Evolutionary conservation across 2,888 invertebrate genomes (phyloP).

Genomic region (Pterostichus madidus): DNA sequence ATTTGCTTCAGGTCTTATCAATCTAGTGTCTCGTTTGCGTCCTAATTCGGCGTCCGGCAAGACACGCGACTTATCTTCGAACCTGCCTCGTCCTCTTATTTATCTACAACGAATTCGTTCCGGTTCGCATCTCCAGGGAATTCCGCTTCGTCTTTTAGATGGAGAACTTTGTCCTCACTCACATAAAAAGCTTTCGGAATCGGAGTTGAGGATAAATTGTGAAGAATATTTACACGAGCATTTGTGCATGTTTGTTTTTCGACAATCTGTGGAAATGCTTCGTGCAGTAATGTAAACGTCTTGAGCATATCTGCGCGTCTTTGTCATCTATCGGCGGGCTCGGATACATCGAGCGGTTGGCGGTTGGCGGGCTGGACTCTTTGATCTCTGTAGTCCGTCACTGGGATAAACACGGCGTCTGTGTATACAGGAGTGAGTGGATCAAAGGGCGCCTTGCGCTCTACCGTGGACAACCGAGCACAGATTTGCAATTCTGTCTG

Average conservation of each 20-base stretch:
- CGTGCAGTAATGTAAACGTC: constrained; percentile 74
- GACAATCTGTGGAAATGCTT: constrained; percentile 73
- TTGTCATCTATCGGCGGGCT: constrained; percentile 55
- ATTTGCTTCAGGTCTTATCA: constrained; percentile 70
- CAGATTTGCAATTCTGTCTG: constrained; percentile 27
- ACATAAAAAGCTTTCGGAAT: constrained; percentile 69
- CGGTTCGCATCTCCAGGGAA: constrained; percentile 47
- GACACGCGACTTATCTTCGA: constrained; percentile 69
- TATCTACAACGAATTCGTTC: constrained; percentile 67
- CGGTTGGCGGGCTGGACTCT: constrained; percentile 30
- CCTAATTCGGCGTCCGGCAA: constrained; percentile 69
- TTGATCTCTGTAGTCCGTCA: constrained; percentile 59
- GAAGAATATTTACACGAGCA: constrained; percentile 70
- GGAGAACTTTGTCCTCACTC: constrained; percentile 60
- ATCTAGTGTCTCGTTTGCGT: constrained; percentile 70
- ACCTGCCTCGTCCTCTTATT: constrained; percentile 68
- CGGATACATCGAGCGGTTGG: constrained; percentile 45
- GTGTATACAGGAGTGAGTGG: constrained; percentile 19
- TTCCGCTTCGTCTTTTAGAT: constrained; percentile 33
- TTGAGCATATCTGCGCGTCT: constrained; percentile 55
- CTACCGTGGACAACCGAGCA: constrained; percentile 7
- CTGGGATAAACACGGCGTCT: constrained; percentile 49
- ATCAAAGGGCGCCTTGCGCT: constrained; percentile 43
- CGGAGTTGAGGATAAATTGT: constrained; percentile 67
- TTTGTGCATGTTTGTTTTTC: constrained; percentile 74